Base-by-base conservation (phyloP, 1,140 invertebrate species). In the Nephotettix cincticeps region DNA sequence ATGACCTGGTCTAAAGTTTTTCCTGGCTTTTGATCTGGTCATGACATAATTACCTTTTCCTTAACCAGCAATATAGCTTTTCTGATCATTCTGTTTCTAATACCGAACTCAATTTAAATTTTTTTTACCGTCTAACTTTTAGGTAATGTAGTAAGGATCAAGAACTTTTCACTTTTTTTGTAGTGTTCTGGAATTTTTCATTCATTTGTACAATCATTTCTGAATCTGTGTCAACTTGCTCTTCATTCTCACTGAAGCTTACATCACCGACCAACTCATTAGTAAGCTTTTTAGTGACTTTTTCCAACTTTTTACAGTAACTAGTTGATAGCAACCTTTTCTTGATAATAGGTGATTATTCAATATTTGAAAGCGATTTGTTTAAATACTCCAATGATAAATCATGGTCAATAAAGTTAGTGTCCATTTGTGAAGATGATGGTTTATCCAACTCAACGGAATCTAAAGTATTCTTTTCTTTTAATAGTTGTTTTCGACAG, bases 301-400 rank as follows among this genome's bases (percentile, higher is more conserved):
- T 61, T 28, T 61, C 28, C 23, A 61, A 30, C 27, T 61, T 61
- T 28, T 61, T 61, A 25, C 28, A 13, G 28, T 61, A 61, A 30
- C 9, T n/a, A 13, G 14, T 2, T 61, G 28, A 14, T 6, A 25
- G 56, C 23, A 27, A 13, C 21, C n/a, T 27, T 30, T 61, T 61
- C 19, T 61, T 23, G 9, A 19, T 27, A n/a, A 61, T 14, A 2
- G 27, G 19, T 61, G 19, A 27, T 30, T 61, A 4, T 30, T 30
- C 56, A 61, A 61, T 61, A 27, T 28, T 27, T n/a, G 2, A 3
- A 2, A 61, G 56, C 13, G 56, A 61, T 61, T 61, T 61, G 56
- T 61, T 61, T 61, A 61, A 61, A 61, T 61, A 61, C 9, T 61
- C 56, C 27, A 61, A 61, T 51, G 47, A 51, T 51, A 51, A 51